phyloP scores from a whole-genome alignment of 2,888 invertebrate species.

The Boloria euphrosyne region DNA sequence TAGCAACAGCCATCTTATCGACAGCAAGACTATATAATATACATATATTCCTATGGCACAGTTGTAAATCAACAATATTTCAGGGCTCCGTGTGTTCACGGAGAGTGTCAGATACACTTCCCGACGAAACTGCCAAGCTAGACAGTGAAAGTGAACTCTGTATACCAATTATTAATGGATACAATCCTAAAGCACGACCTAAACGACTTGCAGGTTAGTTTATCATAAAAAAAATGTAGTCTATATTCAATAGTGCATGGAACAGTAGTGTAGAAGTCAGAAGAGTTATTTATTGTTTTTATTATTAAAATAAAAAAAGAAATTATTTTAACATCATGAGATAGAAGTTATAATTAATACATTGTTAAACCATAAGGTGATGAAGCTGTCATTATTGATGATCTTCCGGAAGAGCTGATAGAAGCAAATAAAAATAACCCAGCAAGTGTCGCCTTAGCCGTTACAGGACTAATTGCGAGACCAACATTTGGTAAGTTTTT shows the following conservation, averaged over 20 bases:
- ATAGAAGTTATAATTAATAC: too few relatives aligned
- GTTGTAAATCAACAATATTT: background rate
- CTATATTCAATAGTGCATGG: too few relatives aligned
- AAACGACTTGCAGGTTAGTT: conserved; percentile 26
- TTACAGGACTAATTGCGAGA: conserved; percentile 85
- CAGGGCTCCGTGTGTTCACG: conserved; percentile 36
- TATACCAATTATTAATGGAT: conserved; percentile 29
- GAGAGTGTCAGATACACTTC: conserved; percentile 41
- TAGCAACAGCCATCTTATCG: too few relatives aligned
- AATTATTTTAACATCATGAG: too few relatives aligned
- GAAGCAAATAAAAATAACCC: conserved; percentile 81
- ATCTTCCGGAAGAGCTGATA: conserved; percentile 71
- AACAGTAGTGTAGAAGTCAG: too few relatives aligned
- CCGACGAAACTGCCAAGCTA: conserved; percentile 47
- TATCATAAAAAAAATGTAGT: too few relatives aligned
- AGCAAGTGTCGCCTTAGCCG: conserved; percentile 84
- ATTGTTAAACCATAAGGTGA: conserved; percentile 48
- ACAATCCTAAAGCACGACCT: conserved; percentile 32
- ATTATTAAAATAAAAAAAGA: too few relatives aligned
- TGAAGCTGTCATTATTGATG: conserved; percentile 58
- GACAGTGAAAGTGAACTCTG: conserved; percentile 45
- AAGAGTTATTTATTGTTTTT: too few relatives aligned
- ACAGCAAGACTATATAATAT: too few relatives aligned
- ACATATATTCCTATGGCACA: background rate
- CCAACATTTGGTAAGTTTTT: conserved; percentile 83